Conservation (phyloP, 2,888 invertebrate species). For the Auanema freiburgensis region DNA sequence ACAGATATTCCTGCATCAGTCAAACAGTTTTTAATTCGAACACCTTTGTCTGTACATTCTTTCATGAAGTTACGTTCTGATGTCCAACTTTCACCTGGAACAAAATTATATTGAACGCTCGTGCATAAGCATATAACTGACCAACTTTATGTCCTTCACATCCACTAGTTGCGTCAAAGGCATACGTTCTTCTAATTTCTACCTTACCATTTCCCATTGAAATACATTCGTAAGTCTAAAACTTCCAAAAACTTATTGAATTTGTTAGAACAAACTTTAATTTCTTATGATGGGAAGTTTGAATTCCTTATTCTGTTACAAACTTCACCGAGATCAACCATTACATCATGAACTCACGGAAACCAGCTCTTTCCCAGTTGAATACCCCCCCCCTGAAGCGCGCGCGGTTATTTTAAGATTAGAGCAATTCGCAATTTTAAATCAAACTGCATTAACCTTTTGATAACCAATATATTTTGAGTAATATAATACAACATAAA, state of each 20-base stretch:
- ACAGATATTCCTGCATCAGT: slow-evolving; percentile 45
- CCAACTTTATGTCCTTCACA: slow-evolving; percentile 43
- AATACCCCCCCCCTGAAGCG: no score
- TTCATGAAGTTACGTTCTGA: slow-evolving; percentile 43
- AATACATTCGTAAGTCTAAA: slow-evolving; percentile 44
- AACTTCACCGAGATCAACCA: no score
- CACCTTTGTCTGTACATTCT: slow-evolving; percentile 37
- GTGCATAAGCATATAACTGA: slow-evolving; percentile 1
- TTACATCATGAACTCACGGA: no score
- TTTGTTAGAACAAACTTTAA: no score
- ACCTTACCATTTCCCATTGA: slow-evolving; percentile 37
- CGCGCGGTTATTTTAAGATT: no score
- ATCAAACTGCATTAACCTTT: no score
- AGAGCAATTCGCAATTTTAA: no score
- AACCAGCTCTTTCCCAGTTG: no score
- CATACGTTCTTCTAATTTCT: slow-evolving; percentile 39
- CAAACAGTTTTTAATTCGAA: slow-evolving; percentile 39
- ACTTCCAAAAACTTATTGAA: not conserved
- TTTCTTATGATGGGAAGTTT: no score
- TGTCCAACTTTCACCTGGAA: slow-evolving; percentile 35
- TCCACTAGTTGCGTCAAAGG: slow-evolving; percentile 32
- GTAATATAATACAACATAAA: no score
- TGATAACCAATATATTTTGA: no score
- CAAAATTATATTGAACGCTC: not conserved
- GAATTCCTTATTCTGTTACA: no score